Evolutionary conservation across 2,113 vertebrate genomes (phyloP).

Genomic region (Myiopsitta monachus): DNA sequence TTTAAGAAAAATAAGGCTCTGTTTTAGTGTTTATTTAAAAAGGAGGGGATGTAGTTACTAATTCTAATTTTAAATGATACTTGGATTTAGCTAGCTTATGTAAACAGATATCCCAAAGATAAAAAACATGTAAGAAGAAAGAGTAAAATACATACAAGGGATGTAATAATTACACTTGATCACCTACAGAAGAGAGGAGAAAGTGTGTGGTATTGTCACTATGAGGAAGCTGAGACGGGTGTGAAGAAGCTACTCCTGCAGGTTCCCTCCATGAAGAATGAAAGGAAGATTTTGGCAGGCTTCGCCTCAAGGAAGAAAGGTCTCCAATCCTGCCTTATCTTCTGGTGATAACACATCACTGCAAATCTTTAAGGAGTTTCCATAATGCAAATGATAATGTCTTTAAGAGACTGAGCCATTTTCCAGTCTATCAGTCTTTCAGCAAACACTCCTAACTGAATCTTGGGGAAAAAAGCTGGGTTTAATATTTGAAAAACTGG

Average conservation of each 20-base stretch:
- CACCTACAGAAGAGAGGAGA: neutral
- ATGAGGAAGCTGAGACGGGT: neutral
- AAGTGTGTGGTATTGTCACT: rapidly evolving
- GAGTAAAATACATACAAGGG: neutral
- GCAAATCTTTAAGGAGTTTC: neutral
- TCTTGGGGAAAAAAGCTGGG: too few relatives aligned
- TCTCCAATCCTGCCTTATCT: neutral
- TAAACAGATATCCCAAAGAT: neutral
- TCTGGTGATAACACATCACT: neutral
- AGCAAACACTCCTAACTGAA: neutral
- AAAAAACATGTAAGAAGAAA: neutral
- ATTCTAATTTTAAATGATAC: neutral
- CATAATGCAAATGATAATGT: neutral
- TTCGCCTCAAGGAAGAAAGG: neutral
- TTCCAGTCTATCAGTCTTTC: neutral
- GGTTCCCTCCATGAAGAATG: rapidly evolving
- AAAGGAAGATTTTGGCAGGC: neutral
- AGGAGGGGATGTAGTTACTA: neutral
- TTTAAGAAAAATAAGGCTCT: neutral
- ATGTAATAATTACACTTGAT: neutral
- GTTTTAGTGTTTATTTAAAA: neutral
- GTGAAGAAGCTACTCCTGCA: neutral
- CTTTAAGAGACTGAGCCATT: neutral
- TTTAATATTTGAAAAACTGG: neutral
- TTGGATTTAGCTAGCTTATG: neutral